Evolutionary conservation across 1,140 invertebrate genomes (phyloP).

Genomic region (Drosophila funebris): DNA sequence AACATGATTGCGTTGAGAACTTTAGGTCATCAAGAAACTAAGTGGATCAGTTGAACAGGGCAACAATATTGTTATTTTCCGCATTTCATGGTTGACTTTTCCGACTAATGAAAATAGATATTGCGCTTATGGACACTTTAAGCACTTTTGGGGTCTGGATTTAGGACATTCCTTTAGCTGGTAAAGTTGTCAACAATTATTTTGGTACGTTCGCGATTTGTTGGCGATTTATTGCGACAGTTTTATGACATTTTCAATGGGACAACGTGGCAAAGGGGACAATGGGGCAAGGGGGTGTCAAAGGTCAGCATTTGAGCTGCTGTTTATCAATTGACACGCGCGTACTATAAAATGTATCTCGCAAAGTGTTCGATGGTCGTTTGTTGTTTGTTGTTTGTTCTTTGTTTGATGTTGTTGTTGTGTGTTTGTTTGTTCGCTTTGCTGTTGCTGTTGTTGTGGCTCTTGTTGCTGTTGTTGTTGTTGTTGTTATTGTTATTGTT

Average conservation of each 20-base stretch:
- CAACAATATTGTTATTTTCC: background rate
- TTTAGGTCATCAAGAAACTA: background rate
- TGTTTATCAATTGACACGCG: slow-evolving; percentile 73
- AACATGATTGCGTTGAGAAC: too few species aligned
- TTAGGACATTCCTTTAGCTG: background rate
- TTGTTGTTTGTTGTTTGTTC: slow-evolving; percentile 13
- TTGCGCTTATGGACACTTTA: background rate
- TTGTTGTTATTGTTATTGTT: background rate
- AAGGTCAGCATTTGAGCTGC: slow-evolving; percentile 23
- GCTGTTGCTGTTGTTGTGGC: slow-evolving; percentile 3
- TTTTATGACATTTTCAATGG: slow-evolving; percentile 58
- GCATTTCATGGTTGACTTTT: background rate
- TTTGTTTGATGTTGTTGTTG: background rate
- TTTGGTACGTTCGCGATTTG: slow-evolving; percentile 58
- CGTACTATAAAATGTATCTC: slow-evolving; percentile 67
- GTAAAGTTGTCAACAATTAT: slow-evolving; percentile 44
- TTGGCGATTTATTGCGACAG: slow-evolving; percentile 53
- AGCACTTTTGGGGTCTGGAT: background rate
- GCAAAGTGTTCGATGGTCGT: slow-evolving; percentile 17
- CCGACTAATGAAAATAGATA: background rate
- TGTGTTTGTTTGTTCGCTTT: background rate
- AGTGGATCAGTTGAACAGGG: slow-evolving; percentile 1
- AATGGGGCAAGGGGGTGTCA: background rate
- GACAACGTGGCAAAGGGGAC: background rate
- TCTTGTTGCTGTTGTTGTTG: background rate